These are phyloP conservation scores for Alosa alosa DNA, from an alignment of 2,113 vertebrate genomes.

Conservation along the genomic window DNA sequence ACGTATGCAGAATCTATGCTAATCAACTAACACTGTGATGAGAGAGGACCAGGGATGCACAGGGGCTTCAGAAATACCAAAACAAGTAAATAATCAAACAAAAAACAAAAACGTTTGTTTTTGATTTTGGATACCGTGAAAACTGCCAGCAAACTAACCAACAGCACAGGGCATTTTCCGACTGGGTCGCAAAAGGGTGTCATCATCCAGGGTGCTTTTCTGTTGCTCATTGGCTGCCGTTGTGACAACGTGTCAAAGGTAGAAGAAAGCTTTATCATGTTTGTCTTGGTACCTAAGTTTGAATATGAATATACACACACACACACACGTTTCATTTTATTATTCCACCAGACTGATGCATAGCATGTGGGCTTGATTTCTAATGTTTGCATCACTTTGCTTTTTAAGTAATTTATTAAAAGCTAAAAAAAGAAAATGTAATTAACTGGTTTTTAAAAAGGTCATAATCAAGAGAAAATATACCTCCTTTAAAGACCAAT, in stretches of 20 bases:
- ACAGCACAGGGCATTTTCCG: constrained; percentile 5
- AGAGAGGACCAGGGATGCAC: constrained; percentile 36
- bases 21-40: constrained; percentile 68
- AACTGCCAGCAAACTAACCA: neutral
- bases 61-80: constrained; percentile 13
- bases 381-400: constrained; percentile 59
- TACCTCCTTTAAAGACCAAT: constrained; percentile 78
- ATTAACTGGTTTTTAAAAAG: constrained; percentile 60
- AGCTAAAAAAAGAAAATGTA: constrained; percentile 52
- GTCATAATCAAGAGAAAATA: constrained; percentile 66
- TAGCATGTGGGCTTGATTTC: constrained; percentile 63
- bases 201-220: constrained; percentile 31
- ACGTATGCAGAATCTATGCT: constrained; percentile 60
- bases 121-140: neutral
- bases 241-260: constrained; percentile 47
- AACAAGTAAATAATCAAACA: neutral
- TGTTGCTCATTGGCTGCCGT: constrained; percentile 39
- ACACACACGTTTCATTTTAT: constrained; percentile 30
- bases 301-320: constrained; percentile 36
- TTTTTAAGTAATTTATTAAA: constrained; percentile 60
- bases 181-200: constrained; percentile 57
- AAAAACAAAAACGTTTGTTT: neutral
- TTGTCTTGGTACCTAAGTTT: constrained; percentile 72
- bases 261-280: constrained; percentile 70
- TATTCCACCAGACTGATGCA: constrained; percentile 59